These are phyloP conservation scores for Peucedramus taeniatus DNA, from an alignment of 2,113 vertebrate species.

Conservation along the genomic window DNA sequence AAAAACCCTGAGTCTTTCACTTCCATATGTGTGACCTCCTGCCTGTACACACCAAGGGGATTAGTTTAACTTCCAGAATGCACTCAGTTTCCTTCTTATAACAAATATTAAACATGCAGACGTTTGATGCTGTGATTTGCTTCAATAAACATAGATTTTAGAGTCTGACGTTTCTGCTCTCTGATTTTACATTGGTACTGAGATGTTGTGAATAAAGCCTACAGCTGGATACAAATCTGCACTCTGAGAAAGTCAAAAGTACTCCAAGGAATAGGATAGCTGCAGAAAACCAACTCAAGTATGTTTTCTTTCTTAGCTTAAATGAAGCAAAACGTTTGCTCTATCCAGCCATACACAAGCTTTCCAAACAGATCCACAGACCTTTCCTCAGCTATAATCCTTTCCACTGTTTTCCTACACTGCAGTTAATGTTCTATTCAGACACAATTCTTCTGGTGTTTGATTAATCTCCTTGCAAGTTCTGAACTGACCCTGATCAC, in stretches of 20 bases:
- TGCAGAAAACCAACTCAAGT: not conserved
- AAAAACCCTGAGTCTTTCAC: not conserved
- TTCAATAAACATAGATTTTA: not conserved
- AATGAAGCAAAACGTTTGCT: not conserved
- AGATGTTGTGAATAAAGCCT: not conserved
- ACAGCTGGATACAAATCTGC: not conserved
- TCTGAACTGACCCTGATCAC: not conserved
- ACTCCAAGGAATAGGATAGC: not conserved
- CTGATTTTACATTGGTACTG: not conserved
- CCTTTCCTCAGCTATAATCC: not conserved
- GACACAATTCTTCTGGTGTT: not conserved
- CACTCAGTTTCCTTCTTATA: not conserved
- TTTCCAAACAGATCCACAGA: not conserved
- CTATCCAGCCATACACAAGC: not conserved
- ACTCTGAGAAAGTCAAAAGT: not conserved
- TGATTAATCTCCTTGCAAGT: not conserved
- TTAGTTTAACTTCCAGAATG: not conserved
- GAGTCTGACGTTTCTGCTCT: not conserved
- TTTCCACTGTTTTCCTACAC: not conserved
- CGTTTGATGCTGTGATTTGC: not conserved
- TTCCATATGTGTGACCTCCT: not conserved
- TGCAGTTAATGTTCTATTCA: not conserved
- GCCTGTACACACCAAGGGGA: not conserved
- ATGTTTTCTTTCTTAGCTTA: not conserved
- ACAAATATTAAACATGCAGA: not conserved